Conservation (phyloP, 2,888 invertebrate species). For the Pristionchus fissidentatus region DNA sequence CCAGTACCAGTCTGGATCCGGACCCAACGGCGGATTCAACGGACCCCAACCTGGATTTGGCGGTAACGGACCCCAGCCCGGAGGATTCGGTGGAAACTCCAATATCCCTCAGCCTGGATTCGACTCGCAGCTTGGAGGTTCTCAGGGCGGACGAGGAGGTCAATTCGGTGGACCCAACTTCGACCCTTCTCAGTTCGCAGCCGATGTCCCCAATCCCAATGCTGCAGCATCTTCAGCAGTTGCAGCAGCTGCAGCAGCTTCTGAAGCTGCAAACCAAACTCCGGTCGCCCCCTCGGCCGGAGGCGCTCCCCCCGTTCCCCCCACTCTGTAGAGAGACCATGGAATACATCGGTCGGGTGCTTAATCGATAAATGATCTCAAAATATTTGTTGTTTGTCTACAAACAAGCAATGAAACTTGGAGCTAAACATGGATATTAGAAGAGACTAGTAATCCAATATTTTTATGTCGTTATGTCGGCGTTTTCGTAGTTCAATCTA, state of each 20-base stretch:
- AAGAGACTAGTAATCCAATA: no score
- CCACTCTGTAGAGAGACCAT: neutral
- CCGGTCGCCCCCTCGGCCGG: slow-evolving; percentile 2
- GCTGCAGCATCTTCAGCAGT: neutral
- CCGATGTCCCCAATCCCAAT: slow-evolving; percentile 33
- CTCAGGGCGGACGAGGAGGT: slow-evolving; percentile 7
- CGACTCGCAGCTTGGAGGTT: neutral
- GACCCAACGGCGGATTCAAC: neutral
- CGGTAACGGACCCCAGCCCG: neutral
- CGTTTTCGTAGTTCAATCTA: no score
- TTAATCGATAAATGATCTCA: slow-evolving; percentile 29
- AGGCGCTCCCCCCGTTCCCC: neutral
- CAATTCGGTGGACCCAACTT: slow-evolving; percentile 19
- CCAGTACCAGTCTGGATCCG: neutral
- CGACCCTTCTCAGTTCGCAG: slow-evolving; percentile 26
- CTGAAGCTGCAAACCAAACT: slow-evolving; percentile 14
- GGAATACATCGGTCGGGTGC: neutral
- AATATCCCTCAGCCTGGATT: neutral
- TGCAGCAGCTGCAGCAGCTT: neutral
- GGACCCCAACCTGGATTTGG: neutral
- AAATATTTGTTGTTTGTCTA: neutral
- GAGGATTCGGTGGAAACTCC: slow-evolving; percentile 14
- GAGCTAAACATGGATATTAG: neutral
- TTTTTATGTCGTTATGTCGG: no score
- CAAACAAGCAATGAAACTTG: neutral